Base-by-base conservation (phyloP, 2,888 invertebrate species). In the Amiota mariae region DNA sequence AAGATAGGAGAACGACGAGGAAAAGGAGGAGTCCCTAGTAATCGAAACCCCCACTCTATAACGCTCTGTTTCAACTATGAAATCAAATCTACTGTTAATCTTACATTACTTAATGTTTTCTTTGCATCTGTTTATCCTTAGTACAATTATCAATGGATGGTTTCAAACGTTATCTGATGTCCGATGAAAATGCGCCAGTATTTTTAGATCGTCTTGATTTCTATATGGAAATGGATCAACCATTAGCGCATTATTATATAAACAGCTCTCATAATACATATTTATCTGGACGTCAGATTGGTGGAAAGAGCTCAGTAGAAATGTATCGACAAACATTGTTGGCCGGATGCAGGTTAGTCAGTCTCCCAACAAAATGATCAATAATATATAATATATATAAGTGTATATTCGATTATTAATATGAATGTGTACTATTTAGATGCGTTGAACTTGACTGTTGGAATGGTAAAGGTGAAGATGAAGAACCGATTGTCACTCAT, bases 171-270 rank as follows among this genome's bases (percentile, higher is more conserved):
- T 99, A 99, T 91, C 93, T 99, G 80, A 99, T 99, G 98, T 99
- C 99, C 0, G 99, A 99, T 90, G 99, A 99, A 91, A 99, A 99
- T 91, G 98, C 99, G 0, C 99, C 99, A 0, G 99, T 99, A 78
- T 99, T 99, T 91, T 92, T 99, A 80, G 99, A 99, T 91, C 93
- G 98, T n/a, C 91, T 99, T 81, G 98, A 98, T 89, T 95, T 97
- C 86, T 98, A 98, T 87, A 96, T 96, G 96, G 99, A 99, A 80
- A 99, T 99, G 99, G 99, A 99, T 89, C 98, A 99, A 89, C 96
- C 99, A 0, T 90, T 99, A 72, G 95, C 97, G 10, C 99, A 99
- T 89, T 99, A 99, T 91, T 99, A 98, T 91, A 99, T 99, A 87
- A 99, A 99, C 92, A 98, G 98, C 76, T 98, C 97, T 77, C 98